These are phyloP conservation scores for Puntigrus tetrazona DNA, from an alignment of 2,113 vertebrate species.

Conservation along the genomic window DNA sequence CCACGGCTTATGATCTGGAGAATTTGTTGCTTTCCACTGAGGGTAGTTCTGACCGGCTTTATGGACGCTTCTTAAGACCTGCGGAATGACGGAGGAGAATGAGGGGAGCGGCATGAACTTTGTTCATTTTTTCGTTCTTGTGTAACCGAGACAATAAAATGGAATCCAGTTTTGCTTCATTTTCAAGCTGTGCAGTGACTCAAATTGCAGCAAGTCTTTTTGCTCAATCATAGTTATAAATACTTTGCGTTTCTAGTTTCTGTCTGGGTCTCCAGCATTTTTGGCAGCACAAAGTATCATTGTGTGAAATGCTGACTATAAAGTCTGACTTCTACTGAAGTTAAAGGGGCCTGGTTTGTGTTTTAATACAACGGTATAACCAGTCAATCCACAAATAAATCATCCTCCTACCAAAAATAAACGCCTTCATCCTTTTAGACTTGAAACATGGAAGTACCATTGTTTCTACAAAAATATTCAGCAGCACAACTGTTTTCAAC, in stretches of 20 bases:
- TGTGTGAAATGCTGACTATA: background rate
- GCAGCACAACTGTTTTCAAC: background rate
- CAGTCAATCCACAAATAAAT: background rate
- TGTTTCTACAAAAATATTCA: background rate
- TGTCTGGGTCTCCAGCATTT: background rate
- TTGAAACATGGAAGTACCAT: background rate
- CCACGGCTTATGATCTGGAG: conserved; percentile 75
- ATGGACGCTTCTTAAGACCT: conserved; percentile 77
- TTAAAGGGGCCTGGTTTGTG: background rate
- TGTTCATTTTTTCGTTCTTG: background rate
- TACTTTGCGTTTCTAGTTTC: background rate
- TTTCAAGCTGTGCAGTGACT: background rate
- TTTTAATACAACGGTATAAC: background rate
- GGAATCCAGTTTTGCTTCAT: conserved; percentile 45
- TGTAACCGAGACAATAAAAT: conserved; percentile 2
- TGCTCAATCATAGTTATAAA: background rate
- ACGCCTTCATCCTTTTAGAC: background rate
- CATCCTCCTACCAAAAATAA: too few species aligned
- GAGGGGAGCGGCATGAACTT: conserved; percentile 10
- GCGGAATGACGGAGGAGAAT: conserved; percentile 30
- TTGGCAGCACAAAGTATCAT: background rate
- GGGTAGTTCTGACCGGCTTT: conserved; percentile 74
- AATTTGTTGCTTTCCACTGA: conserved; percentile 74
- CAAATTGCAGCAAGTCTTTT: background rate
- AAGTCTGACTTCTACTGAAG: background rate